A percentile compares a stretch with the other conserved stretches of the same genome.
Evolutionary conservation across 2,888 invertebrate species (phyloP).

Genomic region (Rhamnusium bicolor): DNA sequence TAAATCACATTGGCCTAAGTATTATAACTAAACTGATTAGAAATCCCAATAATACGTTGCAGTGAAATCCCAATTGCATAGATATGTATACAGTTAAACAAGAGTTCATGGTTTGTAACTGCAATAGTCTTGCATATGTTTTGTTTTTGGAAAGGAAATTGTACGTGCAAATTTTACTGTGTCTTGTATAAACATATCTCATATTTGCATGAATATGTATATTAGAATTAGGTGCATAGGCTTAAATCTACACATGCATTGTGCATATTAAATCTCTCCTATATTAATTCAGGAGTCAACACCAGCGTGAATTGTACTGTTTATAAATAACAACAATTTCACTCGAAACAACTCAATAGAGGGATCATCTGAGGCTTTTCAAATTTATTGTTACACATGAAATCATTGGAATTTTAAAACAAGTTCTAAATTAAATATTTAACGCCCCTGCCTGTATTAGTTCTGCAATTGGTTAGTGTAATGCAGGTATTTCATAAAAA

Average conservation of each 20-base stretch:
- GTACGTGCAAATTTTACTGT: background rate
- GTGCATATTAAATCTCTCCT: constrained; percentile 6
- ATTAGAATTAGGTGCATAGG: constrained; percentile 11
- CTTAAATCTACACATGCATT: constrained; percentile 2
- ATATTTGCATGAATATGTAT: constrained; percentile 19
- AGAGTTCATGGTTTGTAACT: constrained; percentile 6
- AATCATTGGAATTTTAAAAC: background rate
- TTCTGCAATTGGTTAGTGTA: too few relatives aligned
- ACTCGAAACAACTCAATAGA: background rate
- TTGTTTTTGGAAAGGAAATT: constrained; percentile 12
- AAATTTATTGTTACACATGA: background rate
- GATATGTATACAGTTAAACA: constrained; percentile 5
- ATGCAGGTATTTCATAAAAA: too few relatives aligned
- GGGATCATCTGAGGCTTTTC: background rate
- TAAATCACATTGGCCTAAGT: too few relatives aligned
- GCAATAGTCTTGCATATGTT: constrained; percentile 8
- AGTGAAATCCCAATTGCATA: constrained; percentile 18
- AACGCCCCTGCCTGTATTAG: background rate
- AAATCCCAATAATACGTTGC: constrained; percentile 18
- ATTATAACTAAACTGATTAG: background rate
- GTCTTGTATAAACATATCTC: background rate
- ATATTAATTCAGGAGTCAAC: background rate
- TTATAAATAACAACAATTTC: background rate
- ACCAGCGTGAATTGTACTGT: background rate
- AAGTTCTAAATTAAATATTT: background rate